Evolutionary conservation across 1,140 invertebrate species (phyloP).

Genomic region (Akabosia matsudoensis): DNA sequence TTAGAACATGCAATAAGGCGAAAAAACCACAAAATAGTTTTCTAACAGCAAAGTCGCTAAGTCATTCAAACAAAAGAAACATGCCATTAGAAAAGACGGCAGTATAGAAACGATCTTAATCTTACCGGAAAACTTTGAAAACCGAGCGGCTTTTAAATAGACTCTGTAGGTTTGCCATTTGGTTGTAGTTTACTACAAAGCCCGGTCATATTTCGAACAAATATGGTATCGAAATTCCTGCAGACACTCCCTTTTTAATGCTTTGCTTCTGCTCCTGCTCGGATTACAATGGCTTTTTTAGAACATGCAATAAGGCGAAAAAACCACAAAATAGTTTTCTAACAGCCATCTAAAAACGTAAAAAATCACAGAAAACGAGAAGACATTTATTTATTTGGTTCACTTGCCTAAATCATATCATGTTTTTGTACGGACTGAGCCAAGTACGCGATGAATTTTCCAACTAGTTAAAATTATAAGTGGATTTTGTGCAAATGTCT

Average conservation of each 20-base stretch:
- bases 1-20: background rate
- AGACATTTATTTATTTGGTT: conserved; percentile 14
- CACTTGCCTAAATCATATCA: background rate
- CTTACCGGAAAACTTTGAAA: background rate
- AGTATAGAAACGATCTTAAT: background rate
- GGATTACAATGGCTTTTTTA: too few species aligned
- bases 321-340: too few species aligned
- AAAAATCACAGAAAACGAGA: background rate
- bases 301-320: background rate
- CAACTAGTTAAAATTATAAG: too few species aligned
- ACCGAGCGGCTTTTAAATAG: too few species aligned
- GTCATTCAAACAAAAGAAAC: background rate
- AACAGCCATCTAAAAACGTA: background rate
- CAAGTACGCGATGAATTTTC: too few species aligned
- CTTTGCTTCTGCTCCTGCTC: too few species aligned
- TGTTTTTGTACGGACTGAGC: background rate
- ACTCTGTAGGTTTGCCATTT: too few species aligned
- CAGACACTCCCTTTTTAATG: too few species aligned
- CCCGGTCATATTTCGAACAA: too few species aligned
- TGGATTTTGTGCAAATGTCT: too few species aligned
- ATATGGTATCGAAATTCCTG: too few species aligned
- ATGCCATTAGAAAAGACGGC: background rate
- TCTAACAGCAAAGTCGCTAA: background rate
- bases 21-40: background rate
- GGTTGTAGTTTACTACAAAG: too few species aligned